Evolutionary conservation across 1,140 invertebrate genomes (phyloP), one percentile per base, ranked within the genome.

Genomic region (Trichoplusia ni): DNA sequence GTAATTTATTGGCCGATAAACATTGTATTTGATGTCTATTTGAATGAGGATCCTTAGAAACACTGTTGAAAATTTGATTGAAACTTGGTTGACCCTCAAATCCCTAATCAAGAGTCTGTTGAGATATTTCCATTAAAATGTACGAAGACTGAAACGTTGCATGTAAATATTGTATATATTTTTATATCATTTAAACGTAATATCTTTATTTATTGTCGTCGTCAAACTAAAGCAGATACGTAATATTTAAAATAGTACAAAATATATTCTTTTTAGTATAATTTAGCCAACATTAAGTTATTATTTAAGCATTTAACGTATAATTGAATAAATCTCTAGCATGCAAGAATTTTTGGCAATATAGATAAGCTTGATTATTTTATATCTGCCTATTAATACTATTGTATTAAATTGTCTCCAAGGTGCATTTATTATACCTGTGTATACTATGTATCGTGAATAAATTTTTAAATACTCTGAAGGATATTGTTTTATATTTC

Each of bases 141-240:
- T 53, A 42, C 37, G 54, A 77, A 77, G 75, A 77, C 75, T 77
- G 75, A 77, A 71, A 63, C 40, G 42, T 33, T 68, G 65, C 23
- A 44, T 77, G 74, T 77, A 77, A 73, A 77, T 75, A 75, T 58
- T 73, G 46, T 73, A 69, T 76, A 76, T 58, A 66, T 31, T 49
- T 65, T 59, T 38, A 23, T 18, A 56, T 51, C 25, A 67, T 37
- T 54, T 59, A 70, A 38, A 21, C 37, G 46, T 44, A 42, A 38
- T 23, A 37, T 68, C 65, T 63, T 44, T 71, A 71, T 73, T 73
- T 69, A 71, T 76, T 70, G 33, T 62, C 31, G 14, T 56, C 27
- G 25, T 42, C 56, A 27, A 64, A 25, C 49, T 27, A 47, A 51
- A 54, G 44, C 13, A 69, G 54, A 67, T 67, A 73, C 62, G 59